phyloP scores from a whole-genome alignment of 1,140 invertebrate species.

The Trichoplusia ni region DNA sequence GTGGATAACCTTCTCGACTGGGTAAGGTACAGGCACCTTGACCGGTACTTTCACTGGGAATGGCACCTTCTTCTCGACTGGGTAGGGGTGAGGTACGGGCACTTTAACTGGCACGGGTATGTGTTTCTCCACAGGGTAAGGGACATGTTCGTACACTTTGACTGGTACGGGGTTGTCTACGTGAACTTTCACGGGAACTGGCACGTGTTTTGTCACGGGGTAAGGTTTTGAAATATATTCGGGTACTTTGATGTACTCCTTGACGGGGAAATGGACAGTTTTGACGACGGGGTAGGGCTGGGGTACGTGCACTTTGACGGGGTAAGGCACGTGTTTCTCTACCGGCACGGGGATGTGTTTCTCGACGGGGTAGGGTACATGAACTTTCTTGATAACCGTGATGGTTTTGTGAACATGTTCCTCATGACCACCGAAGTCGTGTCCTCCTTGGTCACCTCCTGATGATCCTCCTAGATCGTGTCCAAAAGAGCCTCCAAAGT shows the following conservation, averaged over 20 bases:
- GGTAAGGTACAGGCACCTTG: slow-evolving; percentile 85
- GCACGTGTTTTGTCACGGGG: slow-evolving; percentile 86
- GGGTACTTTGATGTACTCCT: slow-evolving; percentile 85
- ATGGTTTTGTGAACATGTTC: slow-evolving; percentile 85
- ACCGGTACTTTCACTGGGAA: slow-evolving; percentile 86
- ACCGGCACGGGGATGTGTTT: slow-evolving; percentile 83
- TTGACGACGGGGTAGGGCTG: slow-evolving; percentile 84
- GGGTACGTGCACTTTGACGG: slow-evolving; percentile 83
- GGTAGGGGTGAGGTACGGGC: slow-evolving; percentile 86
- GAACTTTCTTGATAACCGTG: slow-evolving; percentile 88
- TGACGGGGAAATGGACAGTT: slow-evolving; percentile 84
- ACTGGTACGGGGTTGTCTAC: slow-evolving; percentile 85
- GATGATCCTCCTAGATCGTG: slow-evolving; percentile 47
- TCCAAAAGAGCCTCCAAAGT: slow-evolving; percentile 45
- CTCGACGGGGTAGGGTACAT: slow-evolving; percentile 84
- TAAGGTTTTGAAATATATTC: slow-evolving; percentile 84
- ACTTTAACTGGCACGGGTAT: slow-evolving; percentile 87
- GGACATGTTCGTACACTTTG: slow-evolving; percentile 85
- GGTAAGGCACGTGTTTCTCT: slow-evolving; percentile 82
- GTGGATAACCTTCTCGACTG: slow-evolving; percentile 88
- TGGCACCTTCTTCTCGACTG: slow-evolving; percentile 87
- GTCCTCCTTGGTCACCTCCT: slow-evolving; percentile 41
- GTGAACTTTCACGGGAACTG: slow-evolving; percentile 84
- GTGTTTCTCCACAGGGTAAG: slow-evolving; percentile 85
- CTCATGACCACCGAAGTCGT: slow-evolving; percentile 56